Evolutionary conservation across 2,888 invertebrate species (phyloP).

Genomic region (Brassicogethes aeneus): DNA sequence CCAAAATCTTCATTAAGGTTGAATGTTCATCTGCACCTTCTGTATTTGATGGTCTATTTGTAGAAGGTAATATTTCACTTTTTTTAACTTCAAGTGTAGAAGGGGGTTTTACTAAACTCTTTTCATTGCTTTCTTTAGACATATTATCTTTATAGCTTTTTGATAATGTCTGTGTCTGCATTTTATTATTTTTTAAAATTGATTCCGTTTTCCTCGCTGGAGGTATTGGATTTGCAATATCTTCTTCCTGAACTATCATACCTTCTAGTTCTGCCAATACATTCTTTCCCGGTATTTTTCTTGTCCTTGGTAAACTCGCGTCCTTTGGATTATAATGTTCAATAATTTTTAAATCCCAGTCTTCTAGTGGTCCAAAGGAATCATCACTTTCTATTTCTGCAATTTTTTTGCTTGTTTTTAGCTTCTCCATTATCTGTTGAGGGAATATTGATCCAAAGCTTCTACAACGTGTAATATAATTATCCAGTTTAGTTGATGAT

Average conservation of each 20-base stretch:
- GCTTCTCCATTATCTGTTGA: slow-evolving; percentile 38
- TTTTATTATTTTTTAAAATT: slow-evolving; percentile 30
- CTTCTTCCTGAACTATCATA: slow-evolving; percentile 28
- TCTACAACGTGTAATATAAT: slow-evolving; percentile 41
- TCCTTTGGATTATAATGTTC: slow-evolving; percentile 42
- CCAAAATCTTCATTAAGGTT: slow-evolving; percentile 35
- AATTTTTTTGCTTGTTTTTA: slow-evolving; percentile 30
- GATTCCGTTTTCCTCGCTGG: slow-evolving; percentile 32
- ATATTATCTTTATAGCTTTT: neutral
- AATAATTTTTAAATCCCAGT: slow-evolving; percentile 43
- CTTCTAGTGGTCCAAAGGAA: slow-evolving; percentile 42
- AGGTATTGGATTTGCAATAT: slow-evolving; percentile 24
- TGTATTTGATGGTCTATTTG: slow-evolving; percentile 18
- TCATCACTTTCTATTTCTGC: slow-evolving; percentile 41
- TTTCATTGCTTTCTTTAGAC: slow-evolving; percentile 4
- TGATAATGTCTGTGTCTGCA: slow-evolving; percentile 4
- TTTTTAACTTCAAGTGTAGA: slow-evolving; percentile 20
- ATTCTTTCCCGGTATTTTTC: slow-evolving; percentile 21
- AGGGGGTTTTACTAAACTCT: slow-evolving; percentile 28
- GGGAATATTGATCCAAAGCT: slow-evolving; percentile 43
- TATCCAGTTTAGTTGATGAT: slow-evolving; percentile 39
- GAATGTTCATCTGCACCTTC: slow-evolving; percentile 33
- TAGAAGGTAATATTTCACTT: neutral
- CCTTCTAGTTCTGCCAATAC: slow-evolving; percentile 32
- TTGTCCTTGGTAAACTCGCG: slow-evolving; percentile 36